Evolutionary conservation across 2,113 vertebrate species (phyloP).

Genomic region (Rhea pennata): DNA sequence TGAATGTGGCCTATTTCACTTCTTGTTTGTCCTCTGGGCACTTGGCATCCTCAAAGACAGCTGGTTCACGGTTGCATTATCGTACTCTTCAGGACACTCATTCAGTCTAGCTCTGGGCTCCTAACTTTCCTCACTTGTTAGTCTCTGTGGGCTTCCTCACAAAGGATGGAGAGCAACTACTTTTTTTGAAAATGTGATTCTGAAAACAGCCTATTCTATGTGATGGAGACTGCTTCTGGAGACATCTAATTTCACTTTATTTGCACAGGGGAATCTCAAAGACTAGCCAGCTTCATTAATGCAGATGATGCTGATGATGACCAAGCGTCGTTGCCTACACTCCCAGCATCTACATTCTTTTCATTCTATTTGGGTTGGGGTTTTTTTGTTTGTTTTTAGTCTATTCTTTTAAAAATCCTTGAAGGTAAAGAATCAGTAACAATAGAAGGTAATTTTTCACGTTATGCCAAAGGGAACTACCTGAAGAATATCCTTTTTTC

Average conservation of each 20-base stretch:
- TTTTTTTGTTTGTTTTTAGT: neutral
- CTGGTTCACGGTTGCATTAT: rapidly evolving
- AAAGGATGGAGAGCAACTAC: neutral
- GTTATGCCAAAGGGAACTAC: neutral
- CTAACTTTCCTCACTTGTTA: neutral
- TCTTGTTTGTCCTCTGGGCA: neutral
- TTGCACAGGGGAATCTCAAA: neutral
- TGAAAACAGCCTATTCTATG: neutral
- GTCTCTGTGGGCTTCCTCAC: neutral
- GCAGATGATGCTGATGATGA: neutral
- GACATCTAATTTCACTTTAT: neutral
- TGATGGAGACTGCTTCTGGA: neutral
- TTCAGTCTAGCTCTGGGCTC: neutral
- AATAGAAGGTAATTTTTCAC: rapidly evolving
- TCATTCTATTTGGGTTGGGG: neutral
- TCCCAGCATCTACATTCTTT: neutral
- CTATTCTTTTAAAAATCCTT: neutral
- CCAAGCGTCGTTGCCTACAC: neutral
- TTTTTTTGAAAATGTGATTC: neutral
- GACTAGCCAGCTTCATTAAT: neutral
- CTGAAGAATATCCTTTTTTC: neutral
- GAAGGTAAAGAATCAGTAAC: neutral
- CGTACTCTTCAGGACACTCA: neutral
- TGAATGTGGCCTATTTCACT: neutral
- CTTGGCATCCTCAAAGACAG: neutral